Evolutionary conservation across 2,113 vertebrate species (phyloP).

Genomic region (Arizona elegans): DNA sequence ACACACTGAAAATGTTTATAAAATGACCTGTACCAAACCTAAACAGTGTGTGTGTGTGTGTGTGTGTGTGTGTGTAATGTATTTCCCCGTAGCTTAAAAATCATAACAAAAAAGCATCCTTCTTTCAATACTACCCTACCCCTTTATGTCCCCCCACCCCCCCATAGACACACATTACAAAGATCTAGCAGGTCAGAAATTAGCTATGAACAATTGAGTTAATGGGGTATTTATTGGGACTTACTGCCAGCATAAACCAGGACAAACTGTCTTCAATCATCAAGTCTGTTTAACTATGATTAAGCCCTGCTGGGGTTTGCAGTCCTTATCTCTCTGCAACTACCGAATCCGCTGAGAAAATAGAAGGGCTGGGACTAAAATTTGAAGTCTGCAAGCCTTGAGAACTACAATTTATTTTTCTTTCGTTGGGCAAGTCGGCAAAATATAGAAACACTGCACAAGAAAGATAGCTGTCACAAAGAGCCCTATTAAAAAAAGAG

Average conservation of each 20-base stretch:
- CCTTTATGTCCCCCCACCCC: background rate
- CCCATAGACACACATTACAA: background rate
- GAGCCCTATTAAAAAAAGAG: background rate
- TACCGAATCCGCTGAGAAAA: constrained; percentile 26
- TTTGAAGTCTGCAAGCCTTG: constrained; percentile 6
- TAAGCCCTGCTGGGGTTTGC: constrained; percentile 20
- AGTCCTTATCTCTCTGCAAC: constrained; percentile 9
- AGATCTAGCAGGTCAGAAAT: constrained; percentile 16
- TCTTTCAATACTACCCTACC: background rate
- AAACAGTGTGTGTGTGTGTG: background rate
- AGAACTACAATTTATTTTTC: background rate
- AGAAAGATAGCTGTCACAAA: background rate
- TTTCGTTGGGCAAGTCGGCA: background rate
- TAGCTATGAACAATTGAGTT: background rate
- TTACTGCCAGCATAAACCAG: constrained; percentile 16
- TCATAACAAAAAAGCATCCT: background rate
- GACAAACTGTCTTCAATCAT: constrained; percentile 5
- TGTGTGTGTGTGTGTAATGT: background rate
- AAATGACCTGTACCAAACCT: background rate
- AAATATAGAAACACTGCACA: background rate
- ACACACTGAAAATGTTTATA: background rate
- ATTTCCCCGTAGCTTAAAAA: background rate
- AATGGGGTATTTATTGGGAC: background rate
- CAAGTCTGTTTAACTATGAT: constrained; percentile 32
- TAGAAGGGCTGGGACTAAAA: constrained; percentile 11